Percentiles rank a stretch among this genome's conserved stretches.
These are phyloP conservation scores for Hycleus cichorii DNA, from an alignment of 1,140 invertebrate genomes.

Conservation along the genomic window DNA sequence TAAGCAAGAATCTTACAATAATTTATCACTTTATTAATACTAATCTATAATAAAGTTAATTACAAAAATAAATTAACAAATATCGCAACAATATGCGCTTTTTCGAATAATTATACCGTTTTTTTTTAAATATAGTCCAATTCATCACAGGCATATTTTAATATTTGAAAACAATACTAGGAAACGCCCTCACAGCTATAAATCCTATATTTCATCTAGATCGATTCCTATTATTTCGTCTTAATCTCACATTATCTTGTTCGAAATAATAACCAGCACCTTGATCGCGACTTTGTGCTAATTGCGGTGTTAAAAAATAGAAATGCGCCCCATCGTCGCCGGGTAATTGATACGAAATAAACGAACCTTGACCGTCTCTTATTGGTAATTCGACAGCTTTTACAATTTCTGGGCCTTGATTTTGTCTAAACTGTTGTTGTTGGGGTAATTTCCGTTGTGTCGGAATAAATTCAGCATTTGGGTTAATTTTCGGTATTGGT, in stretches of 20 bases:
- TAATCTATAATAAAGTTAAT: background rate
- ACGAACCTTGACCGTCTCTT: conserved; percentile 47
- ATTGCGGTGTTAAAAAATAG: conserved; percentile 67
- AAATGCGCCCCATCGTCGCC: conserved; percentile 62
- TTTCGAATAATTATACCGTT: too few species aligned
- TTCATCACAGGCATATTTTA: background rate
- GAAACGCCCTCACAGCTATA: conserved; percentile 9
- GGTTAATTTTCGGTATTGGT: conserved; percentile 53
- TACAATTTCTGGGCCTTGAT: background rate
- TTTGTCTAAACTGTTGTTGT: conserved; percentile 9
- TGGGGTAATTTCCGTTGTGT: conserved; percentile 16
- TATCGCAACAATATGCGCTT: background rate
- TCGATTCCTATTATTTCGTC: conserved; percentile 9
- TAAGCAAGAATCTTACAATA: background rate
- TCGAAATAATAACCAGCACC: conserved; percentile 39
- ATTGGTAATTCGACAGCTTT: conserved; percentile 33
- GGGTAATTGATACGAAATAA: conserved; percentile 60
- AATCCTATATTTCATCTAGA: background rate
- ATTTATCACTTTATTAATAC: background rate
- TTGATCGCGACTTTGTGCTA: conserved; percentile 42
- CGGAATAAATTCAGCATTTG: conserved; percentile 53
- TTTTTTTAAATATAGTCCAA: background rate
- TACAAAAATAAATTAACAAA: background rate
- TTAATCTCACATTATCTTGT: conserved; percentile 24
- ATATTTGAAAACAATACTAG: conserved; percentile 1